Evolutionary conservation across 2,797 vertebrate species (phyloP).

Genomic region (Sphaeramia orbicularis): DNA sequence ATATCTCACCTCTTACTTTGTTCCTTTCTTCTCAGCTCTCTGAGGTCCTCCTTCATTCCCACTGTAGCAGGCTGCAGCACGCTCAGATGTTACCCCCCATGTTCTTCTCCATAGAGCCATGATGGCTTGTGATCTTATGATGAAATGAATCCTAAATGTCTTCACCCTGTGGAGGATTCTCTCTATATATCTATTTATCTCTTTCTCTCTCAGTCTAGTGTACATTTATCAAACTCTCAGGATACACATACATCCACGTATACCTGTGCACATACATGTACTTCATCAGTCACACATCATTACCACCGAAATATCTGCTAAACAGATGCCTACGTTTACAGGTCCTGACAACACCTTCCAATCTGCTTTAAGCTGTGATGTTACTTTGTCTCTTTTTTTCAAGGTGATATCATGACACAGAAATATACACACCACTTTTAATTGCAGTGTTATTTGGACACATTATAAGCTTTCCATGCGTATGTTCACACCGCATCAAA

Average conservation of each 20-base stretch:
- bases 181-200: constrained; percentile 12
- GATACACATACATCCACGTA: too few species aligned
- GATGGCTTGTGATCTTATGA: constrained; percentile 69
- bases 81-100: constrained; percentile 58
- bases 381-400: too few species aligned
- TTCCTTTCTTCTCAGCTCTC: constrained; percentile 41
- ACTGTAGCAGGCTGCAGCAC: constrained; percentile 25
- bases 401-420: too few species aligned
- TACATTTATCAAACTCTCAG: too few species aligned
- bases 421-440: too few species aligned
- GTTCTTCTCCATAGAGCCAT: constrained; percentile 35
- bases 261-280: too few species aligned
- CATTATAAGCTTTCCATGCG: too few species aligned
- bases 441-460: too few species aligned
- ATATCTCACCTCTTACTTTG: constrained; percentile 38
- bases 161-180: constrained; percentile 41
- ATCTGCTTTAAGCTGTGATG: too few species aligned
- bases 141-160: constrained; percentile 76
- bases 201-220: too few species aligned
- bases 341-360: constrained; percentile 47
- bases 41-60: constrained; percentile 21
- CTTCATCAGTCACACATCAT: too few species aligned
- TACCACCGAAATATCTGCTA: constrained; percentile 53
- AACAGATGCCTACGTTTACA: constrained; percentile 62
- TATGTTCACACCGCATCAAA: too few species aligned